These are phyloP conservation scores for Nyctereutes procyonoides DNA, from an alignment of 2,113 vertebrate species.

Conservation along the genomic window DNA sequence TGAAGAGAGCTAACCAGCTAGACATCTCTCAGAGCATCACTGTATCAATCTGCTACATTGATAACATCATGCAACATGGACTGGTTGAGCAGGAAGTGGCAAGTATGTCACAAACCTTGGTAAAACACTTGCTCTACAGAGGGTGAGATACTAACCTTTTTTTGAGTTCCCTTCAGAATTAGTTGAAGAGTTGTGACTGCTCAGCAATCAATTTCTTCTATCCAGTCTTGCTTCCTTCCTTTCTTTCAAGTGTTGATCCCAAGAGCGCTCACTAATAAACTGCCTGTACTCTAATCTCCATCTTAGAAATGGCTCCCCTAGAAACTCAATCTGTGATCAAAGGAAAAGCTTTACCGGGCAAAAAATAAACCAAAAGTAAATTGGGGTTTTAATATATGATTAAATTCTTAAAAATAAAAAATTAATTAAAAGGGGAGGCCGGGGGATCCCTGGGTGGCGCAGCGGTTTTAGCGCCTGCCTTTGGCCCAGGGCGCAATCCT, in stretches of 20 bases:
- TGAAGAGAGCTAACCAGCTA: background rate
- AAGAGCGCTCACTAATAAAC: background rate
- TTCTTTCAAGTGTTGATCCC: background rate
- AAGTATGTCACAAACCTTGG: background rate
- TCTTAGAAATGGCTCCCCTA: background rate
- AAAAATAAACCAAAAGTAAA: conserved; percentile 1
- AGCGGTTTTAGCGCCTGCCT: no score
- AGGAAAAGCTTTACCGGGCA: background rate
- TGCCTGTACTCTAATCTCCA: background rate
- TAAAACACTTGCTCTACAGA: background rate
- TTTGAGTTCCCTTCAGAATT: background rate
- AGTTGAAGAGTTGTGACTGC: background rate
- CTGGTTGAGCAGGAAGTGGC: conserved; percentile 39
- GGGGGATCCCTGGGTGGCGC: no score
- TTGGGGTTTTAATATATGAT: background rate
- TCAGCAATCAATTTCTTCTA: background rate
- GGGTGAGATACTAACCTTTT: background rate
- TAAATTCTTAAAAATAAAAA: background rate
- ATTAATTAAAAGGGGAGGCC: no score
- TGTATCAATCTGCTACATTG: background rate
- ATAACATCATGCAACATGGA: background rate
- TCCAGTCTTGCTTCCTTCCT: background rate
- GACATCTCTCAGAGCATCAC: background rate
- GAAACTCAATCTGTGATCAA: background rate
- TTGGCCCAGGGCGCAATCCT: no score